These are phyloP conservation scores for Cremastinae sp. DNA, from an alignment of 2,888 invertebrate species.

Conservation along the genomic window DNA sequence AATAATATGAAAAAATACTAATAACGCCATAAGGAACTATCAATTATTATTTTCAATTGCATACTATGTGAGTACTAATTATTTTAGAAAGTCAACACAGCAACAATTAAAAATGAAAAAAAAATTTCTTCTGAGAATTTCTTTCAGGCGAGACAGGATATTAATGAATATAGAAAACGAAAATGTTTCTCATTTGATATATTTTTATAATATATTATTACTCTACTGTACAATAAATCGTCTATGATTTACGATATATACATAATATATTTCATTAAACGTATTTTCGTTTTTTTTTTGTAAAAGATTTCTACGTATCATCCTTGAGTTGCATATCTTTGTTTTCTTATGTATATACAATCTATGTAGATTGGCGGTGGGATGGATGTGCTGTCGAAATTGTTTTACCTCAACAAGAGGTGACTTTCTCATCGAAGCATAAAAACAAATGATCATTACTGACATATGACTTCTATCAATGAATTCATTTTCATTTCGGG, in stretches of 20 bases:
- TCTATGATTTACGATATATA: conserved; percentile 65
- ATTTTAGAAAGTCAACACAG: no score
- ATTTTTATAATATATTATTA: conserved; percentile 66
- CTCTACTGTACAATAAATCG: conserved; percentile 72
- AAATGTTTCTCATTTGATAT: conserved; percentile 54
- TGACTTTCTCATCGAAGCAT: conserved; percentile 42
- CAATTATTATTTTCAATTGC: no score
- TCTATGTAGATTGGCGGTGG: conserved; percentile 57
- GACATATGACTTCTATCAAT: conserved; percentile 21
- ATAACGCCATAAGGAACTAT: no score
- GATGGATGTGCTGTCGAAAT: conserved; percentile 25
- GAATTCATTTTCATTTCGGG: conserved; percentile 21
- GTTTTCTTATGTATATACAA: conserved; percentile 63
- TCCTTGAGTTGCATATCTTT: conserved; percentile 63
- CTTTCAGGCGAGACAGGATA: neutral
- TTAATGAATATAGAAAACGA: neutral
- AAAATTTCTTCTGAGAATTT: neutral
- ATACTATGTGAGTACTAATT: no score
- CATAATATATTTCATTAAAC: conserved; percentile 66
- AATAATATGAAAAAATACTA: no score
- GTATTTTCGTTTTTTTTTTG: conserved; percentile 41
- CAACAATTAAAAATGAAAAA: no score
- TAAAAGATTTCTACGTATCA: conserved; percentile 66
- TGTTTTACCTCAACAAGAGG: no score
- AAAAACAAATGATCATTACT: conserved; percentile 18